Conservation (phyloP, 1,140 invertebrate species). For the Drosophila oshimai region DNA sequence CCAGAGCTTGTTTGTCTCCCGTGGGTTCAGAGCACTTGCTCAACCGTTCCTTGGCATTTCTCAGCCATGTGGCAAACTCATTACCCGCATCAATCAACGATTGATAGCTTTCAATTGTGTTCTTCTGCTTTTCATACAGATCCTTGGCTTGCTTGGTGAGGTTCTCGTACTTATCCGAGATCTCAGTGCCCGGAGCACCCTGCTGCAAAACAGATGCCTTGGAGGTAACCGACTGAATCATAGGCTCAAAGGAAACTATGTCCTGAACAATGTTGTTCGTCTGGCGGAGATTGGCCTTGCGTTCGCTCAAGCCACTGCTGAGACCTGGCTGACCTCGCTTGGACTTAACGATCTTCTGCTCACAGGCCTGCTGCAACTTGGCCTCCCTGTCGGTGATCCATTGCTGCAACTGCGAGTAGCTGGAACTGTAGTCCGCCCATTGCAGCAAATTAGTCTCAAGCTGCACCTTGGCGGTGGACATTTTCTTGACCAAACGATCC, state of each 20-base stretch:
- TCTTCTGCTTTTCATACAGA: conserved; percentile 94
- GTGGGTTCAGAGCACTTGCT: conserved; percentile 96
- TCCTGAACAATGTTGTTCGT: conserved; percentile 97
- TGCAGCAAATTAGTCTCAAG: conserved; percentile 95
- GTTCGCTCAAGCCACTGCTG: conserved; percentile 89
- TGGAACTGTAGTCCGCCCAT: conserved; percentile 97
- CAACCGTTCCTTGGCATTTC: conserved; percentile 93
- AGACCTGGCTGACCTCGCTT: conserved; percentile 89
- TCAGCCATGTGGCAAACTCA: conserved; percentile 96
- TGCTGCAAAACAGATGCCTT: conserved; percentile 95
- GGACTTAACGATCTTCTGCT: conserved; percentile 91
- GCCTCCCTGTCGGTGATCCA: conserved; percentile 98
- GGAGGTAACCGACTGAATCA: conserved; percentile 95
- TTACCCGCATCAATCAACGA: conserved; percentile 94
- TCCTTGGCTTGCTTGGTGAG: conserved; percentile 94
- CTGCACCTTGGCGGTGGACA: conserved; percentile 95
- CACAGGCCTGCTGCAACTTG: conserved; percentile 96
- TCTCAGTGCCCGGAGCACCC: conserved; percentile 93
- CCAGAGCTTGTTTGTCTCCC: conserved; percentile 95
- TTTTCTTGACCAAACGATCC: conserved; percentile 95
- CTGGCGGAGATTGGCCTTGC: conserved; percentile 93
- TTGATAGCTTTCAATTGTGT: conserved; percentile 94
- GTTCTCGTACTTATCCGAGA: conserved; percentile 94
- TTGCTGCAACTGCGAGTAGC: conserved; percentile 94
- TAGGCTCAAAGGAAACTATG: conserved; percentile 96